Evolutionary conservation across 2,888 invertebrate species (phyloP), one percentile per base, ranked within the genome.

Genomic region (Papilio gigon): DNA sequence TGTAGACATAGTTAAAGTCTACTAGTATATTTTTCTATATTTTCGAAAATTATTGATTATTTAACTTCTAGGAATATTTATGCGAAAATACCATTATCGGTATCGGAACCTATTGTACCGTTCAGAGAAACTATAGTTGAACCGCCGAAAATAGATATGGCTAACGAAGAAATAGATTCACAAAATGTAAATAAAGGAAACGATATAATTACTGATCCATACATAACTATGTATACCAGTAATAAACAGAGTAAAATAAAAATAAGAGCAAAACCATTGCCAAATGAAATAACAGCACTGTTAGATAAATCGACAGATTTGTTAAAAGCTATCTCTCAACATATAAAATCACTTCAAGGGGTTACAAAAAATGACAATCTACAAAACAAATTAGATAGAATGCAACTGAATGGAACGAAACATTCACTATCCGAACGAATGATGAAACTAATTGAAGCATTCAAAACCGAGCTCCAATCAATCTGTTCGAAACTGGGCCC

Each of bases 71-170:
- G 92, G 76, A 93, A 91, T 70, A 94, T 95, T 74, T 98, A 97
- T 88, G 97, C 97, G 0, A 96, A 96, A 84, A 94, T 97, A 70
- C 95, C 97, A 62, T 92, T 99, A n/a, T 95, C 95, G 72, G 97
- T 97, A 0, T 99, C 99, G 0, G 95, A 96, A 79, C 99, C 99
- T 0, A 99, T 99, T 77, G 99, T 99, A 1, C 97, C 99, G 6
- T 98, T 99, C 80, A 93, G 97, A 75, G 99, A 99, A 89, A 99
- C 99, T 0, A 94, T 99, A 65, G 94, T 98, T 0, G 94, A 94
- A 17, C 95, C 95, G 20, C 97, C 96, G 0, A 96, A 94, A 79
- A 87, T 95, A 3, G 97, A 96, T 82, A 97, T 96, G 96, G 95
- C 97, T 0, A 97, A 96, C 82, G 97, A 97, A 92, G 94, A 94